Percentiles rank a stretch among this genome's conserved stretches.
Evolutionary conservation across 2,797 vertebrate genomes (phyloP).

Genomic region (Ceyx erithaca): DNA sequence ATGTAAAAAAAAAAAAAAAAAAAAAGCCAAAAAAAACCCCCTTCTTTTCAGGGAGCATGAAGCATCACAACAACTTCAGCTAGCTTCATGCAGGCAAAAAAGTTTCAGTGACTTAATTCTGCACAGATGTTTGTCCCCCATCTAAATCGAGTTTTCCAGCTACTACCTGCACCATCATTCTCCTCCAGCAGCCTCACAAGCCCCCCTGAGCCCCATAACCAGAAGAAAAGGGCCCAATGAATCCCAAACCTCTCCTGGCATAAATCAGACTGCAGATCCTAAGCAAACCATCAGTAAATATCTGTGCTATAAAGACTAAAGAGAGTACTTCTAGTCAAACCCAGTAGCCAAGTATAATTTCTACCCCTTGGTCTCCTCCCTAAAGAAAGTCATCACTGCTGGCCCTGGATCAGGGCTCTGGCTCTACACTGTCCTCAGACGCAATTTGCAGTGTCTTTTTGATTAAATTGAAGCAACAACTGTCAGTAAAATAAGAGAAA

Average conservation of each 20-base stretch:
- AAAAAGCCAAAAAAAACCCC: not conserved
- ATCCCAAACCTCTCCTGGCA: not conserved
- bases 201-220: accelerated
- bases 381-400: not conserved
- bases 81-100: not conserved
- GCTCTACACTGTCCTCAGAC: not conserved
- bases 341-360: not conserved
- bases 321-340: not conserved
- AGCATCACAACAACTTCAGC: not conserved
- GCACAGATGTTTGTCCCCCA: not conserved
- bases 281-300: not conserved
- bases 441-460: not conserved
- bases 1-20: not conserved
- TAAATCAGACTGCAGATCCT: not conserved
- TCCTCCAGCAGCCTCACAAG: not conserved
- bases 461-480: not conserved
- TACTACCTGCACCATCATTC: not conserved
- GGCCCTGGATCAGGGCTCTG: not conserved
- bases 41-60: not conserved
- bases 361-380: not conserved
- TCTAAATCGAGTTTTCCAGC: not conserved
- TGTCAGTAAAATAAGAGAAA: not conserved
- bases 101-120: not conserved
- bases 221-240: not conserved
- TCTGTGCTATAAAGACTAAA: not conserved